Base-by-base conservation (phyloP, 2,113 vertebrate species). In the Sylvietta virens region DNA sequence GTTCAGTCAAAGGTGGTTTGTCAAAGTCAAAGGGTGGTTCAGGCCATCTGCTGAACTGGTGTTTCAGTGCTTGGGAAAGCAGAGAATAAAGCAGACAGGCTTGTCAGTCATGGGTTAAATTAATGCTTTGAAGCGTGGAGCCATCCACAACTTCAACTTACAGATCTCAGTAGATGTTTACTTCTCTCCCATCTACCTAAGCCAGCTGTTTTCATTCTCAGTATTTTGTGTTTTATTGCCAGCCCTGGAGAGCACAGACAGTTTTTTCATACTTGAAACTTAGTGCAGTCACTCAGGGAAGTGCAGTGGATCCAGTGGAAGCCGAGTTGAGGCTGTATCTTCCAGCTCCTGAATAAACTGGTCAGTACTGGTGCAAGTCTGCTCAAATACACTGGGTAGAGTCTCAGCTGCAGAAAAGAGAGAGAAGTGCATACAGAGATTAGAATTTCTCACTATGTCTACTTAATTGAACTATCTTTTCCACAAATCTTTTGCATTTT, bases 41-140 rank as follows among this genome's bases (percentile, higher is more conserved):
- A 94, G 89, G 81, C 96, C 88, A 87, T 77, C 81, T 94, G 90
- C 90, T 92, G 95, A 96, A 95, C 88, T 95, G 86, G 71, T 72
- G 86, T 90, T 93, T 96, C 72, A 74, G 76, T 90, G 72, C 79
- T 94, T 91, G 57, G 82, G 76, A 58, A 86, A 81, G 86, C 65
- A 88, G 51, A 95, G 86, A 91, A 79, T 77, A 0, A 1, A 79
- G 54, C 60, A 86, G 78, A 67, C 56, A 79, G 40, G 48, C 66
- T 47, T 92, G 76, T 88, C 74, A 84, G 86, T 37, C 44, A 28
- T 40, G 50, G 70, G 33, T 94, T 94, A 92, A 93, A 80, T 79
- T 95, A 86, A 42, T 96, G 72, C 86, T 95, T 90, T 94, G 81
- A 95, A 60, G 47, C 60, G 24, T 74, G 65, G 81, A 53, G 40